Base-by-base conservation (phyloP, 2,888 invertebrate genomes). In the Monopis laevigella region DNA sequence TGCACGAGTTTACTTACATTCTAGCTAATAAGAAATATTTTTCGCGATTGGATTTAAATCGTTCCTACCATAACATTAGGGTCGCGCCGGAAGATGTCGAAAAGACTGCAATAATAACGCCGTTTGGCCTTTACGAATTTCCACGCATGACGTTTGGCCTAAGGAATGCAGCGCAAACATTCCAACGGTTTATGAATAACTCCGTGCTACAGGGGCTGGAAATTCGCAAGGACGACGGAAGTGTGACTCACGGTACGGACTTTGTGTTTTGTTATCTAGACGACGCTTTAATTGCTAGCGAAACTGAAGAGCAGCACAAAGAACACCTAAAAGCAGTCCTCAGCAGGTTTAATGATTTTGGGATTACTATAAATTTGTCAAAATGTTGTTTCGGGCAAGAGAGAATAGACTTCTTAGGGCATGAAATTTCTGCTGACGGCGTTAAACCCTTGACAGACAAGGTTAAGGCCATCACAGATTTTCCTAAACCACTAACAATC, bases 91-190 rank as follows among this genome's bases (percentile, higher is more conserved):
- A 40, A n/a, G 62, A 64, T 46, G 48, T 63, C 8, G 49, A 42
- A 1, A 65, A 71, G 45, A 66, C 65, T 1, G 65, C 60, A 0
- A 50, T 59, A 2, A 55, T 46, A 1, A 60, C 61, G 7, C 57
- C 57, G 0, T 56, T 57, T 41, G 58, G 60, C 0, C 39, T 57
- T 1, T 61, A 48, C 32, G 62, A 65, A 41, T 62, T 52, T 21
- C 13, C 44, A 1, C 17, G 45, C n/a, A 61, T 65, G 60, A 48
- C 55, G 2, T 61, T 58, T 29, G 64, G 60, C 2, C 44, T 65
- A 4, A 45, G 54, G 1, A 62, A 62, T 39, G 58, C 62, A 1
- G 52, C 50, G 0, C 58, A 61, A 41, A 56, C 62, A 1, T 62
- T 50, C 44, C 62, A 62, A 41, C 35, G 57, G 6, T 54, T 56